phyloP scores from a whole-genome alignment of 2,888 invertebrate genomes.

The Acronicta leporina region DNA sequence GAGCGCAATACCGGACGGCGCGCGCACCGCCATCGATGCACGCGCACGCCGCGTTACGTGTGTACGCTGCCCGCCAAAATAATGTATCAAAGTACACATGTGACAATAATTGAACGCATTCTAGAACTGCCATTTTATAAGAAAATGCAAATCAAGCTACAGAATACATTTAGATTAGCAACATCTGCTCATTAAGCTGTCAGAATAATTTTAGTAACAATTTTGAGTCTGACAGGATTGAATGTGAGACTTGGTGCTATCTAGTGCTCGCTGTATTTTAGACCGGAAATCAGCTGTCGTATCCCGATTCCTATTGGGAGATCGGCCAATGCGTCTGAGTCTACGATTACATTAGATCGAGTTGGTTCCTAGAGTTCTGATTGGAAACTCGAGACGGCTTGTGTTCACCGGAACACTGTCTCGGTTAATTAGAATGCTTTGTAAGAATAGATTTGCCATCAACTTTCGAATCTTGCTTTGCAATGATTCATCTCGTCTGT shows the following conservation, averaged over 20 bases:
- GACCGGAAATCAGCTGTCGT: conserved; percentile 87
- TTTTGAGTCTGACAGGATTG: conserved; percentile 48
- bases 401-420: conserved; percentile 74
- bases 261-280: conserved; percentile 63
- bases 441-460: conserved; percentile 70
- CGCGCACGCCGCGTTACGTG: conserved; percentile 18
- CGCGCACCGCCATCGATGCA: conserved; percentile 25
- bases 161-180: conserved; percentile 35
- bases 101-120: conserved; percentile 38
- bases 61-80: conserved; percentile 44
- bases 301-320: conserved; percentile 80
- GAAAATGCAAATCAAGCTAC: conserved; percentile 19
- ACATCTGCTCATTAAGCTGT: conserved; percentile 41
- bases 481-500: conserved; percentile 49
- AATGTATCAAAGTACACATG: conserved; percentile 15
- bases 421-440: conserved; percentile 72
- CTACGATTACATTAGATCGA: conserved; percentile 80
- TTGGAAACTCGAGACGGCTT: conserved; percentile 74
- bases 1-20: conserved; percentile 75
- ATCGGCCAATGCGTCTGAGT: conserved; percentile 80
- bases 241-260: conserved; percentile 58
- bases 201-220: conserved; percentile 45
- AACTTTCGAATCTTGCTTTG: conserved; percentile 58
- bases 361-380: conserved; percentile 71
- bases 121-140: conserved; percentile 26